A percentile compares a stretch with the other conserved stretches of the same genome.
phyloP scores from a whole-genome alignment of 2,888 invertebrate genomes.

The Subacronicta megacephala region DNA sequence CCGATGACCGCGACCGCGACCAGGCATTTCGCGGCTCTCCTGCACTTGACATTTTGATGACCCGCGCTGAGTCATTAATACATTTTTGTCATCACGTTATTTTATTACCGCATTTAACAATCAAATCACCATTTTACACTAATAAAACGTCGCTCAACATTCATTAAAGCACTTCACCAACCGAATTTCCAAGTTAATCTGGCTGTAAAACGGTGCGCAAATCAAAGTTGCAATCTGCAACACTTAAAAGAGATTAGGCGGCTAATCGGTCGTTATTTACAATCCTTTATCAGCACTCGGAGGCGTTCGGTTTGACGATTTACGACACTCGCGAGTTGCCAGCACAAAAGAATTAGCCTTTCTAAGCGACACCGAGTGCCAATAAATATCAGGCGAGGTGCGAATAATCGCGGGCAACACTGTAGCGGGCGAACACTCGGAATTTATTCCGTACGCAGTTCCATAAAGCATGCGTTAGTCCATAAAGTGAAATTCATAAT shows the following conservation, averaged over 20 bases:
- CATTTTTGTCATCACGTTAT: slow-evolving; percentile 38
- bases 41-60: slow-evolving; percentile 39
- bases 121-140: slow-evolving; percentile 47
- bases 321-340: slow-evolving; percentile 74
- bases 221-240: slow-evolving; percentile 79
- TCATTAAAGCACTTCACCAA: slow-evolving; percentile 54
- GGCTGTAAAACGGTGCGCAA: slow-evolving; percentile 72
- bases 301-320: slow-evolving; percentile 79
- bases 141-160: slow-evolving; percentile 50
- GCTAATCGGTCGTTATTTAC: slow-evolving; percentile 85
- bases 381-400: slow-evolving; percentile 83
- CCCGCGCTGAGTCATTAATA: slow-evolving; percentile 29
- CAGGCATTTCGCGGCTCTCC: background rate
- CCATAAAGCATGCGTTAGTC: slow-evolving; percentile 65
- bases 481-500: slow-evolving; percentile 83
- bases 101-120: slow-evolving; percentile 45
- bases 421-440: slow-evolving; percentile 68
- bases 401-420: slow-evolving; percentile 84
- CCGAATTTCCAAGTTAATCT: slow-evolving; percentile 67
- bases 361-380: slow-evolving; percentile 86
- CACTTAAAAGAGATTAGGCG: slow-evolving; percentile 78
- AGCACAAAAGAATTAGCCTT: slow-evolving; percentile 83
- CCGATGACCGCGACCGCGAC: slow-evolving; percentile 9
- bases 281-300: slow-evolving; percentile 82
- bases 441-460: slow-evolving; percentile 71